phyloP scores from a whole-genome alignment of 1,140 invertebrate genomes.

The Zaprionus ghesquierei region DNA sequence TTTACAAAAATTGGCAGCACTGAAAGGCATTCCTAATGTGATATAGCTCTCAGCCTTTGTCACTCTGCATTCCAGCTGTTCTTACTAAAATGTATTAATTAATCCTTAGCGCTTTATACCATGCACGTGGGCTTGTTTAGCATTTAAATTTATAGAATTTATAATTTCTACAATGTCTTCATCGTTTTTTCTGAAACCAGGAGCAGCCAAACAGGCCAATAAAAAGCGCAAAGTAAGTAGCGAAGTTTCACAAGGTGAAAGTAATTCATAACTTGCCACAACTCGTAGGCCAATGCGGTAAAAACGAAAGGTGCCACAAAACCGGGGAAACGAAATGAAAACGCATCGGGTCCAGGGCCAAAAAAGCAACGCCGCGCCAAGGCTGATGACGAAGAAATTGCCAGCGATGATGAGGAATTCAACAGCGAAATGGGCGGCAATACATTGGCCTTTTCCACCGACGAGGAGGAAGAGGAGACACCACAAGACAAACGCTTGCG shows the following conservation, averaged over 20 bases:
- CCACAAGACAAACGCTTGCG: constrained; percentile 94
- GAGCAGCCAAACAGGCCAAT: constrained; percentile 82
- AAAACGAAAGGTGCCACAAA: constrained; percentile 56
- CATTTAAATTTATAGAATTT: constrained; percentile 33
- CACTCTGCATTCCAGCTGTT: constrained; percentile 34
- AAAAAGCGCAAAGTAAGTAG: constrained; percentile 84
- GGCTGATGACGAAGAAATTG: constrained; percentile 84
- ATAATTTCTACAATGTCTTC: constrained; percentile 72
- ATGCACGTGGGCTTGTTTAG: constrained; percentile 59
- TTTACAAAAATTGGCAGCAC: no score
- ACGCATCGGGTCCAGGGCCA: constrained; percentile 40
- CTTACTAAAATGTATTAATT: constrained; percentile 14
- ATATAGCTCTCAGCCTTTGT: background rate
- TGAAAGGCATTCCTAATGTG: background rate
- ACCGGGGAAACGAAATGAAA: constrained; percentile 51
- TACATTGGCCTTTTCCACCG: constrained; percentile 84
- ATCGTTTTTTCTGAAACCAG: constrained; percentile 86
- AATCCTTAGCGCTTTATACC: constrained; percentile 35
- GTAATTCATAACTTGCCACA: constrained; percentile 55
- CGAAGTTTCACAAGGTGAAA: background rate
- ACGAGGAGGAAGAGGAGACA: constrained; percentile 89
- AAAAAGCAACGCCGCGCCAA: constrained; percentile 62
- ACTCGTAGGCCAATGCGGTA: constrained; percentile 71
- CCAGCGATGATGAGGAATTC: constrained; percentile 83
- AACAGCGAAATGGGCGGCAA: constrained; percentile 83